A percentile compares a stretch with the other conserved stretches of the same genome.
phyloP scores from a whole-genome alignment of 2,797 vertebrate species.

The Philypnodon macrostomus region DNA sequence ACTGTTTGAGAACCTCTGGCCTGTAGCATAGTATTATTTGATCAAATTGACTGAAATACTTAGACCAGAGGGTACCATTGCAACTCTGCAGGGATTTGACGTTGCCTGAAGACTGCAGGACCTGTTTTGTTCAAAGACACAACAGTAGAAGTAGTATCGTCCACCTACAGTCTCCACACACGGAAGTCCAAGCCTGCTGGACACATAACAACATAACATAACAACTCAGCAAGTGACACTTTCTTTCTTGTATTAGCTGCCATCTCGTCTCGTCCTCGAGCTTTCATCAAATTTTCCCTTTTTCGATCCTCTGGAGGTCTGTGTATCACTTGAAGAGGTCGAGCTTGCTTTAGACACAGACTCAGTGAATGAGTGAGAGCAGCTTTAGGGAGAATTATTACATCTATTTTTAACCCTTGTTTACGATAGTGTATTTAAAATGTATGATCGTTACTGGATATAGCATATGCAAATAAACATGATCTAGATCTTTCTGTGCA shows the following conservation, averaged over 20 bases:
- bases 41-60: slow-evolving; percentile 16
- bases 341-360: slow-evolving; percentile 24
- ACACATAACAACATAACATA: slow-evolving; percentile 39
- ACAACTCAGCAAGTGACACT: slow-evolving; percentile 36
- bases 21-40: too few relatives aligned
- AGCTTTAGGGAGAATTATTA: slow-evolving; percentile 4
- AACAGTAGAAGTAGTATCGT: not conserved
- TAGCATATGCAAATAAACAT: not conserved
- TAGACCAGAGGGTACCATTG: slow-evolving; percentile 21
- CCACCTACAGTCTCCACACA: slow-evolving; percentile 39
- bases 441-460: not conserved
- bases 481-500: too few relatives aligned
- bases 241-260: slow-evolving; percentile 53
- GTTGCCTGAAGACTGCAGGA: slow-evolving; percentile 32
- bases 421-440: too few relatives aligned
- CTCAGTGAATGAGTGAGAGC: not conserved
- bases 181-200: slow-evolving; percentile 49
- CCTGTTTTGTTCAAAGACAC: not conserved
- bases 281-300: slow-evolving; percentile 46
- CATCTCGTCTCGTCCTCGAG: slow-evolving; percentile 35
- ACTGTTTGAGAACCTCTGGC: too few relatives aligned
- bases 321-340: slow-evolving; percentile 36
- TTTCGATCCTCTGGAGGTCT: slow-evolving; percentile 22
- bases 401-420: slow-evolving; percentile 11
- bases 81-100: slow-evolving; percentile 32